Conservation (phyloP, 2,888 invertebrate genomes). For the Diaprepes abbreviatus region DNA sequence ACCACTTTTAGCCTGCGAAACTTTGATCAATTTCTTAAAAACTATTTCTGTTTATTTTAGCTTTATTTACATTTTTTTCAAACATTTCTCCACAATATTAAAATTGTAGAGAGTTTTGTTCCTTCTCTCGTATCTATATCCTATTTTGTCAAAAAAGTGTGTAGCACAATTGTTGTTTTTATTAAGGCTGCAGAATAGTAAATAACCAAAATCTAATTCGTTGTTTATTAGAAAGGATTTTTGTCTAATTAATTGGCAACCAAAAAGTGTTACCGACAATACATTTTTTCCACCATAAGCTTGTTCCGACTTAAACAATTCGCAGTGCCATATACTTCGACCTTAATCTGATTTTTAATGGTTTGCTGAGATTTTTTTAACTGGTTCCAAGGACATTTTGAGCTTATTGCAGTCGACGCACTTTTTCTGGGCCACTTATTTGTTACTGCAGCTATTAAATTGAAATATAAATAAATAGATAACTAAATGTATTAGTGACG, state of each 20-base stretch:
- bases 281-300: slow-evolving; percentile 22
- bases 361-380: slow-evolving; percentile 42
- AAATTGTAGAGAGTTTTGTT: too few species aligned
- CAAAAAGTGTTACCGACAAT: slow-evolving; percentile 29
- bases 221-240: too few species aligned
- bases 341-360: slow-evolving; percentile 48
- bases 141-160: too few species aligned
- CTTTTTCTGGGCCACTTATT: slow-evolving; percentile 48
- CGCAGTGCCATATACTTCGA: slow-evolving; percentile 31
- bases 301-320: slow-evolving; percentile 32
- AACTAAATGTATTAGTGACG: slow-evolving; percentile 2
- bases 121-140: too few species aligned
- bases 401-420: slow-evolving; percentile 39
- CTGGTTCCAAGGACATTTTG: slow-evolving; percentile 42
- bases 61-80: too few species aligned
- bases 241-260: slow-evolving; percentile 7
- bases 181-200: too few species aligned
- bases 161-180: too few species aligned
- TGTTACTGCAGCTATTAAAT: slow-evolving; percentile 42
- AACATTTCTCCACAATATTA: too few species aligned
- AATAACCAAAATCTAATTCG: too few species aligned
- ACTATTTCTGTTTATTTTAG: too few species aligned
- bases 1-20: too few species aligned
- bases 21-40: too few species aligned
- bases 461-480: slow-evolving; percentile 36